phyloP scores from a whole-genome alignment of 2,888 invertebrate genomes.

The Dysmachus trigonus region DNA sequence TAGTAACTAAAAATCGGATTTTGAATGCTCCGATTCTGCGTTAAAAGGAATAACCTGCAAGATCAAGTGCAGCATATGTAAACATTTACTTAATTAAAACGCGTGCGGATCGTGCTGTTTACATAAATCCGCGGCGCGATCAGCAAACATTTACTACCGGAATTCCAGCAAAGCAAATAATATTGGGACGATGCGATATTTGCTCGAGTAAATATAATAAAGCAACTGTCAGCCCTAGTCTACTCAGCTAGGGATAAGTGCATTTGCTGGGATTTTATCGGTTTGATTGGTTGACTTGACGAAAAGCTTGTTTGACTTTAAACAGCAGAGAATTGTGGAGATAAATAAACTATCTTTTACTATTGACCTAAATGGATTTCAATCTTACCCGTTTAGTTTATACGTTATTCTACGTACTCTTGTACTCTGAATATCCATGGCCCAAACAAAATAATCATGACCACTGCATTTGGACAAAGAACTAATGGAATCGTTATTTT shows the following conservation, averaged over 20 bases:
- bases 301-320: background rate
- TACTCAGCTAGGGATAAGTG: background rate
- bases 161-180: background rate
- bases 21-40: background rate
- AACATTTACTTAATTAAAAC: slow-evolving; percentile 35
- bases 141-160: slow-evolving; percentile 17
- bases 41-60: slow-evolving; percentile 1
- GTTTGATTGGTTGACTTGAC: background rate
- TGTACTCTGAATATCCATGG: too few relatives aligned
- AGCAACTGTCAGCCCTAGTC: background rate
- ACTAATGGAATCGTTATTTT: too few relatives aligned
- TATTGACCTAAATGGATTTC: background rate
- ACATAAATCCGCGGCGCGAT: background rate
- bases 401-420: too few relatives aligned
- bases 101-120: slow-evolving; percentile 17
- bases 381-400: background rate
- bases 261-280: background rate
- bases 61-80: slow-evolving; percentile 29
- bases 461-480: too few relatives aligned
- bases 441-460: too few relatives aligned
- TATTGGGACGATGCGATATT: background rate
- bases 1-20: background rate
- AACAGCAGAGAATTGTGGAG: background rate
- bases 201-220: slow-evolving; percentile 2
- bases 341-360: background rate